Evolutionary conservation across 2,888 invertebrate species (phyloP), one percentile per base, ranked within the genome.

Genomic region (Molorchus minor): DNA sequence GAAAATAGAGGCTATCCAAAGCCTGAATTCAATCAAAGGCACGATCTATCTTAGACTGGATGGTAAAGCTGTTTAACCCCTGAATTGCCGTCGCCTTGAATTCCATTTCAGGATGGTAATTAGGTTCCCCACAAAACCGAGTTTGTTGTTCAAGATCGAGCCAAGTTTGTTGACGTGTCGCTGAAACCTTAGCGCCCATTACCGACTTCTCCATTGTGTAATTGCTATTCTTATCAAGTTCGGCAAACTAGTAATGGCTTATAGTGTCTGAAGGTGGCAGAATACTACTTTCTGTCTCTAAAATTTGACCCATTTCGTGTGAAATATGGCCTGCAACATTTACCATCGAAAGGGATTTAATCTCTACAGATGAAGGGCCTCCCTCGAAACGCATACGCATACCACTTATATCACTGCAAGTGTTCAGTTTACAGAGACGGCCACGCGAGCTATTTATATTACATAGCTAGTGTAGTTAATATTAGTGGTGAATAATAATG

Each of bases 161-260:
- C 69, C 69, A 68, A 72, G 72, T 72, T 73, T 69, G 65, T 67
- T 74, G 75, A 74, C 73, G 74, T 75, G 71, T 71, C 73, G 65
- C 67, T 69, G 70, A 71, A 75, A 74, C 73, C 72, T 71, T 71
- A 68, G 70, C 67, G 69, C 67, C 72, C 68, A 71, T 72, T 73
- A 71, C 67, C 66, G 70, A 72, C 68, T 74, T 68, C 68, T 68
- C 25, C 67, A 72, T 75, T 75, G 73, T 73, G 68, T 75, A 75
- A 75, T 75, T 75, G 73, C 71, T 71, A 73, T 73, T 74, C 70
- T 72, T 73, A 74, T 72, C 69, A 69, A 73, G 71, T 74, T 73
- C 73, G 67, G 62, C 65, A 57, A 56, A 51, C 38, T 46, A 30
- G 47, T 62, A 68, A 65, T 61, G 62, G 60, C 49, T 54, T 51